Conservation (phyloP, 2,888 invertebrate species). For the Suillia variegata region DNA sequence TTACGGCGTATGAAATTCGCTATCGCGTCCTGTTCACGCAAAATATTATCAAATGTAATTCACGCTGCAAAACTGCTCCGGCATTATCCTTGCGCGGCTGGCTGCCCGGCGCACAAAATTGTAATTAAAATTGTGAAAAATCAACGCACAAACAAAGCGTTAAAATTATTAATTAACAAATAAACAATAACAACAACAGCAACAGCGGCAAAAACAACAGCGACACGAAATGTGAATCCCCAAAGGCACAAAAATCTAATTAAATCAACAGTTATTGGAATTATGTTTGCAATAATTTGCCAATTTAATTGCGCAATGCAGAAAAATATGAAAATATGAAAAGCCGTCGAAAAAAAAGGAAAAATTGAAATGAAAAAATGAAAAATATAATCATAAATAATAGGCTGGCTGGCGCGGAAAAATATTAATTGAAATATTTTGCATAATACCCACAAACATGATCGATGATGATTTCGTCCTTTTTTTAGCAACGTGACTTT, state of each 20-base stretch:
- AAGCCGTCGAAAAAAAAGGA: too few species aligned
- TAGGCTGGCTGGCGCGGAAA: neutral
- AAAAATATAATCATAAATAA: neutral
- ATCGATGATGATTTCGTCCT: neutral
- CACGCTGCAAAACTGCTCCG: neutral
- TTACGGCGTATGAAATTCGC: too few species aligned
- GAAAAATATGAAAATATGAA: too few species aligned
- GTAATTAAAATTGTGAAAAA: too few species aligned
- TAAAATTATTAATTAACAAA: neutral
- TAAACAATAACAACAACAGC: neutral
- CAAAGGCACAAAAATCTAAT: neutral
- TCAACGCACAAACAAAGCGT: neutral
- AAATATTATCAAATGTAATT: neutral
- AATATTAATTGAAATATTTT: neutral
- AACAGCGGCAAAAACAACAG: too few species aligned
- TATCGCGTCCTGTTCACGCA: neutral
- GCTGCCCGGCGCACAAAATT: too few species aligned
- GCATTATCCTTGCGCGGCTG: neutral
- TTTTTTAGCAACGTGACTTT: neutral
- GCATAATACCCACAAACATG: neutral
- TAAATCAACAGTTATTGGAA: neutral
- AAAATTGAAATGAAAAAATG: neutral
- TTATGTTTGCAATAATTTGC: neutral
- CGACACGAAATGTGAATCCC: too few species aligned
- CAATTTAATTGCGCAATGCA: neutral